Base-by-base conservation (phyloP, 2,113 vertebrate genomes). In the Sphyrna mokarran region DNA sequence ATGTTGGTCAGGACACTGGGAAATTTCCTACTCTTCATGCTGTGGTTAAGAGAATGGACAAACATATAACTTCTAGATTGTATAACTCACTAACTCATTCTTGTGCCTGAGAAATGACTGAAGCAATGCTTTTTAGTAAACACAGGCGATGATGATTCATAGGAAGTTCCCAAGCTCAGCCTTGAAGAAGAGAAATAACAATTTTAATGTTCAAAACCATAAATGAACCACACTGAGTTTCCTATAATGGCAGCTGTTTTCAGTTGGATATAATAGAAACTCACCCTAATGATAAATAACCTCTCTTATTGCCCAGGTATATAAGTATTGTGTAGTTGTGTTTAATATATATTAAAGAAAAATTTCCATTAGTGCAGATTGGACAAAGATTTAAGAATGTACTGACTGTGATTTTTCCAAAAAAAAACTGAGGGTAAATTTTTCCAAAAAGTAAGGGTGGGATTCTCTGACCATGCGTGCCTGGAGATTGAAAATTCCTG, bases 101-200 rank as follows among this genome's bases (percentile, higher is more conserved):
- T 93, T 93, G 61, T 66, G 33, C 61, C 29, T 91, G 87, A 61
- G 87, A 91, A 63, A 5, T 91, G 87, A 61, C 89, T 66, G 33
- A 37, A 37, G 89, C 61, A 37, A 93, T 68, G 54, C 20, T 37
- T 93, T 37, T 93, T 68, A 40, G 61, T 37, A 66, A 37, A 33
- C 89, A 37, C 16, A 93, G 61, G 89, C 37, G 33, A n/a, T 93
- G 61, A 93, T 93, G 89, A 93, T 93, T 93, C 89, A 93, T 66
- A 66, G 58, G 61, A 93, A 37, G 33, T 66, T 93, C 89, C 26
- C 61, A 66, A 66, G 61, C 61, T 93, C 54, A 90, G 89, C 33
- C 89, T 93, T 93, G 89, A 63, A 66, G 58, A 66, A 37, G 16
- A 66, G 6, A 66, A 68, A 66, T 93, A 37, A 93, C 33, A 93